Evolutionary conservation across 1,140 invertebrate genomes (phyloP).

Genomic region (Campoletis sonorensis): DNA sequence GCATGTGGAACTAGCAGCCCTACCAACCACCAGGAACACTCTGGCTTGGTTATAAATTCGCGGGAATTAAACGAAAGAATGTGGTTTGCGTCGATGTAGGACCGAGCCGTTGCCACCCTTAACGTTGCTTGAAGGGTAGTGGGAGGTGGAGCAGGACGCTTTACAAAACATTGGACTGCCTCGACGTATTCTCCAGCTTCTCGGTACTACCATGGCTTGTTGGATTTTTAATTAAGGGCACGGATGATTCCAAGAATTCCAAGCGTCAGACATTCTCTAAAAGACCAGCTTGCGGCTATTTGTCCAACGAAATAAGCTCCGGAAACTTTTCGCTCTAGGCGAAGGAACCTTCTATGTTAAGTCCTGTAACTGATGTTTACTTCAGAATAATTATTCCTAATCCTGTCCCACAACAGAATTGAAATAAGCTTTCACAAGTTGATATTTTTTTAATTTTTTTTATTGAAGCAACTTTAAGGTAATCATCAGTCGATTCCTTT

Average conservation of each 20-base stretch:
- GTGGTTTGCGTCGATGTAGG: conserved; percentile 75
- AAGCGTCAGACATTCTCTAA: conserved; percentile 62
- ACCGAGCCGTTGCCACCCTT: conserved; percentile 66
- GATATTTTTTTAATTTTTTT: too few relatives aligned
- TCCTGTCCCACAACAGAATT: too few relatives aligned
- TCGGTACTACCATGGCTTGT: conserved; percentile 67
- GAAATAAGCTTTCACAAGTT: too few relatives aligned
- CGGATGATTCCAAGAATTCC: conserved; percentile 75
- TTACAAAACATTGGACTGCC: conserved; percentile 19
- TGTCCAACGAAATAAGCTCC: conserved; percentile 33
- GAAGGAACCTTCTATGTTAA: background rate
- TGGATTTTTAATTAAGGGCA: conserved; percentile 78
- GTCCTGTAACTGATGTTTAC: background rate
- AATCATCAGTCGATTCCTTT: too few relatives aligned
- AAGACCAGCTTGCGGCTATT: conserved; percentile 47
- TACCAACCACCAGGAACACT: conserved; percentile 35
- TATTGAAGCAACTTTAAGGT: too few relatives aligned
- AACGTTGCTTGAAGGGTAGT: conserved; percentile 53
- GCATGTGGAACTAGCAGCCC: conserved; percentile 58
- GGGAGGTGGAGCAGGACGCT: conserved; percentile 13
- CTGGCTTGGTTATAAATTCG: conserved; percentile 72
- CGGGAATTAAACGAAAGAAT: conserved; percentile 78
- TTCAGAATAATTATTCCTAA: too few relatives aligned
- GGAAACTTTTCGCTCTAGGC: background rate
- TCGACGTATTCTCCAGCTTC: conserved; percentile 34